phyloP scores from a whole-genome alignment of 2,113 vertebrate genomes.

The Dicrurus megarhynchus region DNA sequence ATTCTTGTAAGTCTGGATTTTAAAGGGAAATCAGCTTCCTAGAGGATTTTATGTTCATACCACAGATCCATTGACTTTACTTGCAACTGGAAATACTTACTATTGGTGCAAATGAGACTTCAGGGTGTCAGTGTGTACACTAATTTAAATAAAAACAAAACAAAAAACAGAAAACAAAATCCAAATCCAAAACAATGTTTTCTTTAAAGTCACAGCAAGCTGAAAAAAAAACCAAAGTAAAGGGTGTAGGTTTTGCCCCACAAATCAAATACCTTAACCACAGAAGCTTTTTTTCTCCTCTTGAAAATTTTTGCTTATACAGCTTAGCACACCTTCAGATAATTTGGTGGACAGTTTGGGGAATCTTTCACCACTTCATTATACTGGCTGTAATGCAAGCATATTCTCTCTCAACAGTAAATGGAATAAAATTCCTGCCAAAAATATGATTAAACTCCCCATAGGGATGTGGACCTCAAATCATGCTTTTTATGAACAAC shows the following conservation, averaged over 20 bases:
- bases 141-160: too few relatives aligned
- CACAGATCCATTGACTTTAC: not conserved
- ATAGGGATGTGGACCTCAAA: not conserved
- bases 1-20: not conserved
- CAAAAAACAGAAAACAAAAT: not conserved
- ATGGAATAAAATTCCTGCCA: not conserved
- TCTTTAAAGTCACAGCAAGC: not conserved
- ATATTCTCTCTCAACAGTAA: not conserved
- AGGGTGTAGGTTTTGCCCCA: not conserved
- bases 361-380: not conserved
- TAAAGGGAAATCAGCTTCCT: not conserved
- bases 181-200: not conserved
- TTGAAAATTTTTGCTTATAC: not conserved
- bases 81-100: not conserved
- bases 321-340: not conserved
- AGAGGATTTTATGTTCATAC: not conserved
- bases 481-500: not conserved
- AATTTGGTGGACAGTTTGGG: not conserved
- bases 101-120: not conserved
- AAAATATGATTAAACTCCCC: accelerated
- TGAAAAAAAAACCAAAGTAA: not conserved
- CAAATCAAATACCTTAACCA: not conserved
- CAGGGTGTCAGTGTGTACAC: not conserved
- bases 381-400: not conserved
- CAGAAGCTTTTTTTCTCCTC: accelerated